A percentile compares a stretch with the other conserved stretches of the same genome.
Conservation (phyloP, 2,888 invertebrate genomes). For the Acronicta alni region DNA sequence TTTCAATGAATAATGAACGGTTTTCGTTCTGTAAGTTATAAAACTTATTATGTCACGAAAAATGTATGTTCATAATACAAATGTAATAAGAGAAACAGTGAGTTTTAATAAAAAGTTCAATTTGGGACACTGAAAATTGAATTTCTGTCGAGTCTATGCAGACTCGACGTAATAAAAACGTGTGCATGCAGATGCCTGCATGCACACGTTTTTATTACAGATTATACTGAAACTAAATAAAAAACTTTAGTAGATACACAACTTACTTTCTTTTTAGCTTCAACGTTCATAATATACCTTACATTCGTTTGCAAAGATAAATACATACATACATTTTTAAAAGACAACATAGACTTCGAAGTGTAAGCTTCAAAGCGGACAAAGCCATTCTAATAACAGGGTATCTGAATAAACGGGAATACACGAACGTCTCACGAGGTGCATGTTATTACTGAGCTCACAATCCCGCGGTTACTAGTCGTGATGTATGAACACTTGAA, state of each 20-base stretch:
- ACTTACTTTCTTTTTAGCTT: neutral
- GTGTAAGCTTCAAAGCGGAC: conserved; percentile 44
- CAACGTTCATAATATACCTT: neutral
- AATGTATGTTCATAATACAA: too few relatives aligned
- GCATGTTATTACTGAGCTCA: conserved; percentile 64
- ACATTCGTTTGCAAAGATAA: neutral
- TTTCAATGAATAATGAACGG: conserved; percentile 45
- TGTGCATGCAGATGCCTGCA: too few relatives aligned
- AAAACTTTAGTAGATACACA: neutral
- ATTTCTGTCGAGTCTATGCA: conserved; percentile 40
- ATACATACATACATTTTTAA: conserved; percentile 4
- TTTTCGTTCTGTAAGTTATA: conserved; percentile 2
- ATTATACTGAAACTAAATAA: conserved; percentile 17
- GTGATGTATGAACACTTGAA: conserved; percentile 65
- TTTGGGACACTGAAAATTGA: conserved; percentile 38
- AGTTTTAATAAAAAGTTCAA: conserved; percentile 40
- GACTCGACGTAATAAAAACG: too few relatives aligned
- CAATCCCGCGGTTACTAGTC: conserved; percentile 60
- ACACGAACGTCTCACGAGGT: conserved; percentile 54
- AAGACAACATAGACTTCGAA: conserved; percentile 15
- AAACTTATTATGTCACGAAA: too few relatives aligned
- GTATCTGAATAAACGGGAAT: conserved; percentile 58
- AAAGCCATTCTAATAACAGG: conserved; percentile 53
- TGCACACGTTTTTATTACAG: conserved; percentile 30
- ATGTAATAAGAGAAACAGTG: conserved; percentile 24